These are phyloP conservation scores for Antheraea assamensis DNA, from an alignment of 2,888 invertebrate species.

Conservation along the genomic window DNA sequence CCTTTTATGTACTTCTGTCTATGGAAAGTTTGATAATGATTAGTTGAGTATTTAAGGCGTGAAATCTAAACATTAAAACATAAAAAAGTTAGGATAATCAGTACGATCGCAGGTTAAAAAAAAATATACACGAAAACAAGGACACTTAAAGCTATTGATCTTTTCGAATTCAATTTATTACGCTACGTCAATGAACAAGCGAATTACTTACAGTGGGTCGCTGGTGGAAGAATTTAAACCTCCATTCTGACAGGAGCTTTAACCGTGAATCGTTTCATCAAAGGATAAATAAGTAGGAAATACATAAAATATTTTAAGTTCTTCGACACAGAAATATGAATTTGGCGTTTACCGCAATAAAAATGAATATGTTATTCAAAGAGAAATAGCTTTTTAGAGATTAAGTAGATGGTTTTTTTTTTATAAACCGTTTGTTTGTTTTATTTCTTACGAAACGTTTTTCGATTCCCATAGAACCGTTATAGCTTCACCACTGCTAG, in stretches of 20 bases:
- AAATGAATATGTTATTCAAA: constrained; percentile 5
- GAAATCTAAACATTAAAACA: too few species aligned
- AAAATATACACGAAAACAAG: neutral
- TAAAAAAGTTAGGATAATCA: too few species aligned
- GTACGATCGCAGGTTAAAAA: neutral
- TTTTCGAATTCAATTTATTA: neutral
- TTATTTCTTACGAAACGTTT: neutral
- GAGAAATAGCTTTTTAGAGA: neutral
- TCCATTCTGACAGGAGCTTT: constrained; percentile 3
- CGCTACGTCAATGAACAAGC: constrained; percentile 7
- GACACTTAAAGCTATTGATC: constrained; percentile 14
- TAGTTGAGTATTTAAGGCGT: too few species aligned
- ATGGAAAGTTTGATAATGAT: too few species aligned
- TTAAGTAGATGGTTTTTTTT: constrained; percentile 6
- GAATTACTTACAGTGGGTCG: constrained; percentile 12
- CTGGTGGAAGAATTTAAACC: neutral
- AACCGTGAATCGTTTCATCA: constrained; percentile 8
- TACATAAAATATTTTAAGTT: neutral
- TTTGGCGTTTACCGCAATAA: neutral
- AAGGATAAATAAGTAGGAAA: neutral
- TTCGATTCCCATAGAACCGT: neutral
- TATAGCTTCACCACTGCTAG: too few species aligned
- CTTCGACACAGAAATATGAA: constrained; percentile 8
- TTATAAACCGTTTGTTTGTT: constrained; percentile 3
- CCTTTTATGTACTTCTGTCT: too few species aligned